Conservation (phyloP, 2,113 vertebrate genomes). For the Cyrtonyx montezumae region DNA sequence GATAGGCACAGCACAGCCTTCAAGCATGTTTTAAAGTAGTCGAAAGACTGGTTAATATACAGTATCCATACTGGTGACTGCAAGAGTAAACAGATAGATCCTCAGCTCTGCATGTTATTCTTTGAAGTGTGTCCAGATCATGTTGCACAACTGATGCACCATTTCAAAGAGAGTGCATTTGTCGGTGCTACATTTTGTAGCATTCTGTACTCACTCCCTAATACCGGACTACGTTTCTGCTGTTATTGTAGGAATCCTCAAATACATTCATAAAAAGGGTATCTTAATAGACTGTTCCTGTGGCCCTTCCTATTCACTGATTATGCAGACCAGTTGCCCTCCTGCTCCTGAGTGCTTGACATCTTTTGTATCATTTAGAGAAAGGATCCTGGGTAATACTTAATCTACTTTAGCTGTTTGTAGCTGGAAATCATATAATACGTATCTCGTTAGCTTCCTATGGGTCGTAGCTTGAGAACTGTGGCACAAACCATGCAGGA, state of each 20-base stretch:
- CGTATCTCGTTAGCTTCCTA: background rate
- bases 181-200: constrained; percentile 60
- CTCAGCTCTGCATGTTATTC: constrained; percentile 63
- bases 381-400: background rate
- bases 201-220: constrained; percentile 14
- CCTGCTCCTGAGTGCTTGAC: background rate
- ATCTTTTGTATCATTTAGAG: background rate
- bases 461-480: background rate
- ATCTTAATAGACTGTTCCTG: background rate
- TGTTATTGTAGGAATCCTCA: background rate
- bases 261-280: background rate
- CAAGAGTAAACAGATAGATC: constrained; percentile 71
- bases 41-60: constrained; percentile 75
- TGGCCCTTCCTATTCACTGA: background rate
- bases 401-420: constrained; percentile 5
- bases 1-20: constrained; percentile 65
- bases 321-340: constrained; percentile 35
- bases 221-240: constrained; percentile 49
- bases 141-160: constrained; percentile 73
- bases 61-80: constrained; percentile 45
- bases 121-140: constrained; percentile 78
- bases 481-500: background rate
- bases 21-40: constrained; percentile 78
- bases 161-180: constrained; percentile 76
- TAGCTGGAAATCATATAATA: background rate